phyloP scores from a whole-genome alignment of 2,888 invertebrate genomes.

The Thecophora atra region DNA sequence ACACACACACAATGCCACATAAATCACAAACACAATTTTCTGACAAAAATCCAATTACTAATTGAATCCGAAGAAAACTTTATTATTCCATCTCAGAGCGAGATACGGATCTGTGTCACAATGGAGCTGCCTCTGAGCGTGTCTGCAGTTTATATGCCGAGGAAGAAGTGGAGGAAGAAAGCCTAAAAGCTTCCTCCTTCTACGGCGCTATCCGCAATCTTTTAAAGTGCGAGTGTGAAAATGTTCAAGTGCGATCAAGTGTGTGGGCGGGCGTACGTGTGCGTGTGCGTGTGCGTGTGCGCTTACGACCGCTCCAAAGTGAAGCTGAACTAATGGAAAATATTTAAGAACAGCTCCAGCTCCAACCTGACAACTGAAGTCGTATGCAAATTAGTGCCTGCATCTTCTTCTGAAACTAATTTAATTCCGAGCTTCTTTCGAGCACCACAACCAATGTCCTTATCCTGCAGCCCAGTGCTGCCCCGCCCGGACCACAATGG shows the following conservation, averaged over 20 bases:
- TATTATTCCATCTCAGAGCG: constrained; percentile 18
- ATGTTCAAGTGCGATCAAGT: no score
- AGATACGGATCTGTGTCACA: constrained; percentile 1
- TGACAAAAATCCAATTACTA: constrained; percentile 36
- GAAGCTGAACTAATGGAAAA: not conserved
- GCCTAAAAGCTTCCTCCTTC: no score
- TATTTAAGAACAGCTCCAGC: no score
- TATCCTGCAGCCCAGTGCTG: no score
- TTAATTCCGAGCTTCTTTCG: not conserved
- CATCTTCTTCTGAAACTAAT: not conserved
- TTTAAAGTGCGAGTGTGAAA: no score
- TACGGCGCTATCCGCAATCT: no score
- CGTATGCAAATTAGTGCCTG: no score
- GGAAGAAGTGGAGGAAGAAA: no score
- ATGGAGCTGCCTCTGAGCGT: no score
- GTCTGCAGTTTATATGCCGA: no score
- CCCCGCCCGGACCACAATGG: no score
- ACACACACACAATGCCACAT: not conserved
- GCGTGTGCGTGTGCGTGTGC: not conserved
- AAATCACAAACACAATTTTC: constrained; percentile 30
- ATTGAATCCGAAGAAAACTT: constrained; percentile 28
- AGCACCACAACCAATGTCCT: not conserved
- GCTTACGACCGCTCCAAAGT: not conserved
- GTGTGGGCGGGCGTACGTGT: not conserved
- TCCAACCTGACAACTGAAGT: no score